Evolutionary conservation across 1,140 invertebrate species (phyloP).

Genomic region (Papilio helenus): DNA sequence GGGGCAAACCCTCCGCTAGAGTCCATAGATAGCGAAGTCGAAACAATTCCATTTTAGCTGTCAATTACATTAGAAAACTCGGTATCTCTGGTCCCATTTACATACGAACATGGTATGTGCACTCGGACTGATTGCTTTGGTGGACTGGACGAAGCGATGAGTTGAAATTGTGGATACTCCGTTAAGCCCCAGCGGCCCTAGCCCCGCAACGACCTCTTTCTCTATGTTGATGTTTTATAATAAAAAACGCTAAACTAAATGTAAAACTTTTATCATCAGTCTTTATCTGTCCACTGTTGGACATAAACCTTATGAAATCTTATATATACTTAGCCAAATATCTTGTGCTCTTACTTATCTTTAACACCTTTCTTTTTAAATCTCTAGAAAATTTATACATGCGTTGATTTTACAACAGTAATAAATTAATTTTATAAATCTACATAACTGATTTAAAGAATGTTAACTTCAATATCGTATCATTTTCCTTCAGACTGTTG

Average conservation of each 20-base stretch:
- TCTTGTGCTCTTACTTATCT: background rate
- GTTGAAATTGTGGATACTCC: conserved; percentile 41
- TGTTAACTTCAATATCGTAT: background rate
- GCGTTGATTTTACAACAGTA: too few relatives aligned
- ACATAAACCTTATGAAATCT: too few relatives aligned
- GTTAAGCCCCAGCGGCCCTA: conserved; percentile 39
- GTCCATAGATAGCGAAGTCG: conserved; percentile 42
- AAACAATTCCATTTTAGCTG: conserved; percentile 65
- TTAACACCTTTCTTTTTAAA: too few relatives aligned
- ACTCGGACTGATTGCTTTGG: conserved; percentile 68
- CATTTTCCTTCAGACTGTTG: background rate
- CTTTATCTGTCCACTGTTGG: too few relatives aligned
- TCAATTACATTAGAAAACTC: conserved; percentile 78
- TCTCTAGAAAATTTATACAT: too few relatives aligned
- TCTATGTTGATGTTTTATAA: conserved; percentile 28
- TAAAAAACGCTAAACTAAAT: conserved; percentile 32
- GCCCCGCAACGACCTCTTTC: conserved; percentile 34
- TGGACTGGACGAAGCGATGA: conserved; percentile 44
- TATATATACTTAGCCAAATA: background rate
- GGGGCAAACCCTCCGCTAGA: conserved; percentile 13
- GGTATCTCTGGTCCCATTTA: conserved; percentile 59
- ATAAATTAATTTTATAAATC: too few relatives aligned
- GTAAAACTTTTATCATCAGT: too few relatives aligned
- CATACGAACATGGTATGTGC: conserved; percentile 58
- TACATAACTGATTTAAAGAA: too few relatives aligned